Evolutionary conservation across 2,797 vertebrate species (phyloP).

Genomic region (Malacoctenus gilli): DNA sequence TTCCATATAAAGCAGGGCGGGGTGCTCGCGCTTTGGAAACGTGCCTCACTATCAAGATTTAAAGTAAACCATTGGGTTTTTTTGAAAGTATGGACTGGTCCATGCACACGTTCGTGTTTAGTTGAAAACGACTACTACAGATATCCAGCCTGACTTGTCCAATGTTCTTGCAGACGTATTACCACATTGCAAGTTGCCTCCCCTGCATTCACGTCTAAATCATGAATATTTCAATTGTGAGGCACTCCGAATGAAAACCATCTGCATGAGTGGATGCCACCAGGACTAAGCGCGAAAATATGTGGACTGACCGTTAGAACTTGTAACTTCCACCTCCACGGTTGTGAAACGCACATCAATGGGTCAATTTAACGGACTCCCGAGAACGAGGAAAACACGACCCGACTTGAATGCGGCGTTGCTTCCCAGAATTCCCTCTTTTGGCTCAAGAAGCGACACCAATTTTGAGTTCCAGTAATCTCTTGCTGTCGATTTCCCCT

Average conservation of each 20-base stretch:
- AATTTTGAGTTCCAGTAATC: constrained; percentile 20
- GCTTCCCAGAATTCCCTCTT: constrained; percentile 11
- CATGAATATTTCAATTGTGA: neutral
- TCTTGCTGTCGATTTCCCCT: neutral
- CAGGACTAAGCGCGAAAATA: neutral
- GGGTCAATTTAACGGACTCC: neutral
- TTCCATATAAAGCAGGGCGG: neutral
- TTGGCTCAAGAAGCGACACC: constrained; percentile 1
- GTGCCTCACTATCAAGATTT: neutral
- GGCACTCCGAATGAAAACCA: neutral
- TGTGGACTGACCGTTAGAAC: neutral
- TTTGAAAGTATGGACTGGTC: neutral
- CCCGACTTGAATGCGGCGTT: constrained; percentile 3
- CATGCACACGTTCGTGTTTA: neutral
- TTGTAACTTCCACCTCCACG: neutral
- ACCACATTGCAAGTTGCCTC: neutral
- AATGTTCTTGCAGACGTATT: too few species aligned
- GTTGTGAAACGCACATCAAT: constrained; percentile 7
- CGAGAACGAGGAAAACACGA: constrained; percentile 3
- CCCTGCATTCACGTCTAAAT: neutral
- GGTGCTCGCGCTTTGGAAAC: neutral
- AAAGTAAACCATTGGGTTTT: neutral
- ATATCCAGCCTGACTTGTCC: too few species aligned
- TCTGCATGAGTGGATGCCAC: neutral
- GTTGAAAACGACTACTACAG: too few species aligned